A percentile compares a stretch with the other conserved stretches of the same genome.
These are phyloP conservation scores for Buphagus erythrorhynchus DNA, from an alignment of 2,797 vertebrate genomes.

Conservation along the genomic window DNA sequence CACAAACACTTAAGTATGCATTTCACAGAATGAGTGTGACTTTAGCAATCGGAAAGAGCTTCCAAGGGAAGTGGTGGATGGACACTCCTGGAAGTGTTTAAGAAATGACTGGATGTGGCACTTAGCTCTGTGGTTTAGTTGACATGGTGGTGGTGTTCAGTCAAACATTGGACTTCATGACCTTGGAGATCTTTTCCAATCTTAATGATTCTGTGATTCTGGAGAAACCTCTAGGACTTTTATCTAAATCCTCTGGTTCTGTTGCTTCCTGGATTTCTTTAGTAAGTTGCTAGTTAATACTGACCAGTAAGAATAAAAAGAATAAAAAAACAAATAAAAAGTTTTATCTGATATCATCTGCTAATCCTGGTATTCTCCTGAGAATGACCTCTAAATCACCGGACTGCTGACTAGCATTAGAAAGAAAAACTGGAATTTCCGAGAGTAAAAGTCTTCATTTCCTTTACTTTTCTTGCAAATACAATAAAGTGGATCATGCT, in stretches of 20 bases:
- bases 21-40: not conserved
- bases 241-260: not conserved
- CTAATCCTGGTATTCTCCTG: not conserved
- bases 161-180: not conserved
- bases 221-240: not conserved
- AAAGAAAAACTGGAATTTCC: not conserved
- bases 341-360: not conserved
- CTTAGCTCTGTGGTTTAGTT: not conserved
- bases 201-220: not conserved
- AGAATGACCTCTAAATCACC: not conserved
- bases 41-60: not conserved
- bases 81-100: not conserved
- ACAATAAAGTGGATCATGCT: not conserved
- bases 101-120: not conserved
- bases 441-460: constrained; percentile 34
- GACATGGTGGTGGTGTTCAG: not conserved
- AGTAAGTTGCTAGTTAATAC: not conserved
- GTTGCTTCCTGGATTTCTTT: not conserved
- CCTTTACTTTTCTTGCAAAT: constrained; percentile 26
- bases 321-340: not conserved
- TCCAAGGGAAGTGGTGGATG: not conserved
- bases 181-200: not conserved
- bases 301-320: not conserved
- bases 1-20: not conserved
- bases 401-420: not conserved